Evolutionary conservation across 2,113 vertebrate genomes (phyloP), one percentile per base, ranked within the genome.

Genomic region (Lagopus leucura): DNA sequence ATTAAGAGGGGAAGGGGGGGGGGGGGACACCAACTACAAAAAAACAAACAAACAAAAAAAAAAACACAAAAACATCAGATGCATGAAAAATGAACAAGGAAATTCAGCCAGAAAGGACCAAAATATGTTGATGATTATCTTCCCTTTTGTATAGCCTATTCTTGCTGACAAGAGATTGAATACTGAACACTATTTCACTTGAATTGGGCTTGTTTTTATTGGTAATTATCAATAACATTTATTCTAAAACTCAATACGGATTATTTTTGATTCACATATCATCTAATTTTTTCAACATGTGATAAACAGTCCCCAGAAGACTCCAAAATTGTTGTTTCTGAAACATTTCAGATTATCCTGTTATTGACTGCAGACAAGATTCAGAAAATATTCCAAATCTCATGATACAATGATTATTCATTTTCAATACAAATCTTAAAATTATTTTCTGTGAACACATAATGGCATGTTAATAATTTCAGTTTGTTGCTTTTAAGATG

Each of bases 181-280:
- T 34, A 58, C 34, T 60, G 32, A 24, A 82, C 6, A 10, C 17
- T 67, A 28, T 89, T 75, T 89, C 82, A 36, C 28, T 42, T 82
- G 28, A 82, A 54, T 21, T 67, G 21, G 13, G 5, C 4, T 47
- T 63, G 27, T 71, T 88, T 92, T 38, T 71, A 13, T 45, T 66
- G 40, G 13, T 55, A 54, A 25, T 48, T 84, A 38, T 30, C 42
- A 91, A 64, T 45, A 78, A n/a, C 10, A 4, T 5, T 11, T 8
- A 0, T 34, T 82, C 38, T 32, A 50, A 83, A 92, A 73, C 63
- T n/a, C 0, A 2, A 0, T 58, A 24, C 45, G 48, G 4, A 66
- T 66, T 81, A 24, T 24, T 71, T 20, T 81, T 54, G 27, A 66
- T 95, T 92, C 74, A 84, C 21, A 60, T 38, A 50, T 75, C 7